Evolutionary conservation across 2,888 invertebrate genomes (phyloP).

Genomic region (Acronicta leporina): DNA sequence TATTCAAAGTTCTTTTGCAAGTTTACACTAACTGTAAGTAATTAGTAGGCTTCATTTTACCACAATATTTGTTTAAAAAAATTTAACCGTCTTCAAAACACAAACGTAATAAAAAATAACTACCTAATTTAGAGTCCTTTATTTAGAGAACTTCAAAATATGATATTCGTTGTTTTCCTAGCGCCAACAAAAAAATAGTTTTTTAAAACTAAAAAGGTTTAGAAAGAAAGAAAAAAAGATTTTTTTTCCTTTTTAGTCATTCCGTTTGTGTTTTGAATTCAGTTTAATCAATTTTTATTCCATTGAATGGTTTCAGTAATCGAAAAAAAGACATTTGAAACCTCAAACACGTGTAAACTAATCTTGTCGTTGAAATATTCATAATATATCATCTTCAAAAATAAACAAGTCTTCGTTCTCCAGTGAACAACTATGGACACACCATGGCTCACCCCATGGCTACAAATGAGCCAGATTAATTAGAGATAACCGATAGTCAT

Average conservation of each 20-base stretch:
- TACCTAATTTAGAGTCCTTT: too few species aligned
- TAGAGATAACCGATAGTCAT: slow-evolving; percentile 75
- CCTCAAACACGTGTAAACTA: slow-evolving; percentile 36
- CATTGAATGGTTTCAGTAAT: too few species aligned
- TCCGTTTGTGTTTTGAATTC: too few species aligned
- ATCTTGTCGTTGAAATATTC: slow-evolving; percentile 16
- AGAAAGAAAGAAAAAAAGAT: too few species aligned
- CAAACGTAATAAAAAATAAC: too few species aligned
- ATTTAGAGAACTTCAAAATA: too few species aligned
- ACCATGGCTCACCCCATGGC: slow-evolving; percentile 36
- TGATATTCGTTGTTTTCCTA: too few species aligned
- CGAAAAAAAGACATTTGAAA: background rate
- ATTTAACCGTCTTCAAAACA: too few species aligned
- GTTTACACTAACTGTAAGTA: background rate
- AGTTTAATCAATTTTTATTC: too few species aligned
- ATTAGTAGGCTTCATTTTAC: background rate
- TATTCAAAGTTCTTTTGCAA: background rate
- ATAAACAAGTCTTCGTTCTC: slow-evolving; percentile 46
- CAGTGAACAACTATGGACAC: slow-evolving; percentile 38
- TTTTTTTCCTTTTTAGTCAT: too few species aligned
- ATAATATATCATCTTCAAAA: slow-evolving; percentile 45
- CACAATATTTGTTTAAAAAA: background rate
- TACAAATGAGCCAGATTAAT: slow-evolving; percentile 72
- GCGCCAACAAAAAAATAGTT: too few species aligned
- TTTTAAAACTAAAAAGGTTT: too few species aligned